A percentile compares a stretch with the other conserved stretches of the same genome.
Evolutionary conservation across 2,113 vertebrate species (phyloP).

Genomic region (Equus quagga): DNA sequence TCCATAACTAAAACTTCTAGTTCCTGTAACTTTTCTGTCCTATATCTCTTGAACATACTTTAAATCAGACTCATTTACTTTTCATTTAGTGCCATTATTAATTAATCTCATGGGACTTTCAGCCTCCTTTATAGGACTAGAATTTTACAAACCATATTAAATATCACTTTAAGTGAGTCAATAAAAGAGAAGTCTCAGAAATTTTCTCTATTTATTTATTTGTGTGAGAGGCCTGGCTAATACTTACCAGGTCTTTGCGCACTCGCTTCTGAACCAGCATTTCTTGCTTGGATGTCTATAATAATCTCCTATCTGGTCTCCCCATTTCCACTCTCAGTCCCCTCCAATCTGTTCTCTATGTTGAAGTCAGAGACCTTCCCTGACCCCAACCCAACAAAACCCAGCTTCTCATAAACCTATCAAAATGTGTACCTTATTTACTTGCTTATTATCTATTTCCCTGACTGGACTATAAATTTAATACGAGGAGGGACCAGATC

Average conservation of each 20-base stretch:
- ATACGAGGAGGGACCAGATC: neutral
- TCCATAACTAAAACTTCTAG: constrained; percentile 18
- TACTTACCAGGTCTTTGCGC: neutral
- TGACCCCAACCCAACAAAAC: constrained; percentile 24
- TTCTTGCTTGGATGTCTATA: neutral
- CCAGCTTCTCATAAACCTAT: constrained; percentile 18
- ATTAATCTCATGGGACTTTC: neutral
- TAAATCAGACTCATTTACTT: constrained; percentile 16
- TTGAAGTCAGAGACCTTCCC: neutral
- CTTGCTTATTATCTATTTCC: constrained; percentile 8
- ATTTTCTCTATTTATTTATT: neutral
- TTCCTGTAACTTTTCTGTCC: neutral
- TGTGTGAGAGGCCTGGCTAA: neutral
- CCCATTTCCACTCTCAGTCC: neutral
- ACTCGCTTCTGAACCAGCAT: neutral
- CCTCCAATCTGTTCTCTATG: neutral
- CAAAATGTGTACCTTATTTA: constrained; percentile 18
- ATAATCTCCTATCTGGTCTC: neutral
- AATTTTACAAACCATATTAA: neutral
- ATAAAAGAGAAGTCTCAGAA: neutral
- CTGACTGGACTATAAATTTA: constrained; percentile 24
- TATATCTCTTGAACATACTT: neutral
- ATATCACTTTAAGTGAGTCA: neutral
- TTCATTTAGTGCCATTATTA: neutral
- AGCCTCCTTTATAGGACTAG: neutral